Percentiles rank a stretch among this genome's conserved stretches.
phyloP scores from a whole-genome alignment of 2,888 invertebrate species.

The Actias luna region DNA sequence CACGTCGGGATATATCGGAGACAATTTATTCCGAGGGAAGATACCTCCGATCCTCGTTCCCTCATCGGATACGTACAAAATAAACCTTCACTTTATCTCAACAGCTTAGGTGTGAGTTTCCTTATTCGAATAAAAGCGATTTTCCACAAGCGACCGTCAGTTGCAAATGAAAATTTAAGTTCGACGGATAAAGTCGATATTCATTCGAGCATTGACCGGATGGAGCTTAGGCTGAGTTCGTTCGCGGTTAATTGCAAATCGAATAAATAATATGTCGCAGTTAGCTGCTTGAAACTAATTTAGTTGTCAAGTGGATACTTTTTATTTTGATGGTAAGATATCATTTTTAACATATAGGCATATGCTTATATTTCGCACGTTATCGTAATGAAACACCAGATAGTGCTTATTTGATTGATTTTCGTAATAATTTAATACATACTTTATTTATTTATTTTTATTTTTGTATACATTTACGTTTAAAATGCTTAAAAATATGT shows the following conservation, averaged over 20 bases:
- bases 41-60: slow-evolving; percentile 45
- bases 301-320: slow-evolving; percentile 44
- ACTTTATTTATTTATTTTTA: no score
- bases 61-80: slow-evolving; percentile 29
- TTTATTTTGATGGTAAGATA: slow-evolving; percentile 22
- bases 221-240: slow-evolving; percentile 39
- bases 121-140: background rate
- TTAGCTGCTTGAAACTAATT: slow-evolving; percentile 46
- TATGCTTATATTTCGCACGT: no score
- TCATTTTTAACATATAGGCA: no score
- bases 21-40: slow-evolving; percentile 66
- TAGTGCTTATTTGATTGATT: no score
- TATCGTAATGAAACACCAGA: no score
- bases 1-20: slow-evolving; percentile 64
- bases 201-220: slow-evolving; percentile 21
- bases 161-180: slow-evolving; percentile 5
- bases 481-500: no score
- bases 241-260: slow-evolving; percentile 50
- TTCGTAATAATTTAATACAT: no score
- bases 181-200: slow-evolving; percentile 21
- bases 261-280: slow-evolving; percentile 43
- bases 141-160: background rate
- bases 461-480: no score
- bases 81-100: slow-evolving; percentile 16
- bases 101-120: slow-evolving; percentile 20